phyloP scores from a whole-genome alignment of 2,113 vertebrate species.

The Anthoscopus minutus region DNA sequence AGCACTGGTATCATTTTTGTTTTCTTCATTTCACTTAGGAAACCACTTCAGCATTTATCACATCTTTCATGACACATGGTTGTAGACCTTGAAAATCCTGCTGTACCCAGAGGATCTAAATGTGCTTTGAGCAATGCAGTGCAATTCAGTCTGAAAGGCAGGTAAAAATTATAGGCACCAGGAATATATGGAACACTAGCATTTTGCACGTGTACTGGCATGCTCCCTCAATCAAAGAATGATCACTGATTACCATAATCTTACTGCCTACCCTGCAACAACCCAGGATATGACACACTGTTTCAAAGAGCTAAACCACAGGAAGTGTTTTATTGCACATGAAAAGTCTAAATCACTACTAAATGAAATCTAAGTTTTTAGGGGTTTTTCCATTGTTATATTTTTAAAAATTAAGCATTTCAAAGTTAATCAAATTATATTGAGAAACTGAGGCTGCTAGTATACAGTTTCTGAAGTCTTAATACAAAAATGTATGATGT shows the following conservation, averaged over 20 bases:
- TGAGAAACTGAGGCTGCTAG: background rate
- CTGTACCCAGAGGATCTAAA: slow-evolving; percentile 1
- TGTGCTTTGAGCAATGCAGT: background rate
- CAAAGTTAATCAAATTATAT: background rate
- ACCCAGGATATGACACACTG: background rate
- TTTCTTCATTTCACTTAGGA: slow-evolving; percentile 1
- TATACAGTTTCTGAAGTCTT: background rate
- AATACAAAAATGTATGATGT: background rate
- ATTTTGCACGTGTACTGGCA: background rate
- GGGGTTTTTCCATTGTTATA: no score
- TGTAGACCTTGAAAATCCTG: slow-evolving; percentile 35
- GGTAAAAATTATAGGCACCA: background rate
- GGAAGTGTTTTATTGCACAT: background rate
- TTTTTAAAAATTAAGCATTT: background rate
- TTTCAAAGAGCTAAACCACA: background rate
- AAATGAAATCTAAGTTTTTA: background rate
- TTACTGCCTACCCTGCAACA: background rate
- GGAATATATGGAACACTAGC: background rate
- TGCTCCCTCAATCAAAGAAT: background rate
- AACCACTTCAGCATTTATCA: slow-evolving; percentile 23
- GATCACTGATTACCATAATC: background rate
- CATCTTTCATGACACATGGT: background rate
- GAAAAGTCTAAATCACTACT: background rate
- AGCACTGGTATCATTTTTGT: background rate
- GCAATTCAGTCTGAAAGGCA: background rate